Evolutionary conservation across 1,140 invertebrate genomes (phyloP).

Genomic region (Zaprionus nigranus): DNA sequence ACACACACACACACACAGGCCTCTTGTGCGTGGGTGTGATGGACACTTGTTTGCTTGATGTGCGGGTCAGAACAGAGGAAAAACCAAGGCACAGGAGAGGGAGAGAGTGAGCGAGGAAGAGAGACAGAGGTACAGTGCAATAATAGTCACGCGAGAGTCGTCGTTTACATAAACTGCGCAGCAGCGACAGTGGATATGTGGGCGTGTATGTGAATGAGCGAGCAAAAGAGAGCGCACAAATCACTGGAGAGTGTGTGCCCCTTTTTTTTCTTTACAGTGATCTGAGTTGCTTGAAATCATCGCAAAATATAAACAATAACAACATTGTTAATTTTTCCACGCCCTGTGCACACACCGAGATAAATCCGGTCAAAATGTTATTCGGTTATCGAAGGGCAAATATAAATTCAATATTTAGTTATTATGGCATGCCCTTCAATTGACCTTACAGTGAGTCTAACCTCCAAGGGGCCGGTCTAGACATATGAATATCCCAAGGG

Average conservation of each 20-base stretch:
- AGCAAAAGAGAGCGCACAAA: slow-evolving; percentile 16
- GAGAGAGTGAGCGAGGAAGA: slow-evolving; percentile 1
- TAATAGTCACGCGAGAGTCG: slow-evolving; percentile 33
- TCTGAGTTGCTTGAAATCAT: neutral
- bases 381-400: slow-evolving; percentile 3
- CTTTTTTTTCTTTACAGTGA: slow-evolving; percentile 48
- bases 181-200: slow-evolving; percentile 51
- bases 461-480: slow-evolving; percentile 37
- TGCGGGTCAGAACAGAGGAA: slow-evolving; percentile 44
- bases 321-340: neutral
- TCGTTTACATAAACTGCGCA: slow-evolving; percentile 70
- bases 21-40: slow-evolving; percentile 36
- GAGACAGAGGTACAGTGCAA: slow-evolving; percentile 10
- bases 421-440: neutral
- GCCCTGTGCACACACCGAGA: neutral
- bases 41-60: slow-evolving; percentile 76
- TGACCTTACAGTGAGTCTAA: slow-evolving; percentile 6
- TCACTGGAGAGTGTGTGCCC: neutral
- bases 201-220: slow-evolving; percentile 36
- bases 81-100: neutral
- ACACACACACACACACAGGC: neutral
- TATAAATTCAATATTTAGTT: neutral
- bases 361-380: neutral
- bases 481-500: neutral
- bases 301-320: neutral